These are phyloP conservation scores for Lepidochitona cinerea DNA, from an alignment of 2,888 invertebrate species.

Conservation along the genomic window DNA sequence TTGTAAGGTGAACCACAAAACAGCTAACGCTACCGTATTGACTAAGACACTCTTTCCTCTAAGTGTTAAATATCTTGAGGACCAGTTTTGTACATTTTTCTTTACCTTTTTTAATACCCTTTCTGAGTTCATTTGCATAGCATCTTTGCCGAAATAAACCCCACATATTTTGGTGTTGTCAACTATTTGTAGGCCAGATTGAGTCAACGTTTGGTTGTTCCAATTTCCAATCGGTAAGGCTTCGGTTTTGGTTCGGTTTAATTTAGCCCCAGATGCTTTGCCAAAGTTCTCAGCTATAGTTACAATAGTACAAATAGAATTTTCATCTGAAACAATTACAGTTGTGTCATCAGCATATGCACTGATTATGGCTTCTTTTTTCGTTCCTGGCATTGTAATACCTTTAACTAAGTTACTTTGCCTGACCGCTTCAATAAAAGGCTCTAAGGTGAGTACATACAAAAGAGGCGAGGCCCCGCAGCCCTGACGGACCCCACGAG, in stretches of 20 bases:
- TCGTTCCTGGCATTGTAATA: conserved; percentile 15
- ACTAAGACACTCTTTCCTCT: not conserved
- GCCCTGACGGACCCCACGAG: not conserved
- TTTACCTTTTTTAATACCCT: too few relatives aligned
- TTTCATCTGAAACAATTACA: conserved; percentile 7
- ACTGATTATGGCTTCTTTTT: conserved; percentile 1
- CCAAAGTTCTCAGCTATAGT: conserved; percentile 5
- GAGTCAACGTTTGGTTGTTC: not conserved
- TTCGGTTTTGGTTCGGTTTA: conserved; percentile 24
- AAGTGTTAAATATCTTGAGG: not conserved
- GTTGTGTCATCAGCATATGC: conserved; percentile 19
- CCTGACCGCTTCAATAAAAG: not conserved
- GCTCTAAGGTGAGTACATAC: too few relatives aligned
- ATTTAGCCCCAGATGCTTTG: conserved; percentile 21
- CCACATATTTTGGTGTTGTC: not conserved
- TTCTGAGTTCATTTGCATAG: too few relatives aligned
- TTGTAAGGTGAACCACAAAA: not conserved
- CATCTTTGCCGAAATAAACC: not conserved
- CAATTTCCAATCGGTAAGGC: not conserved
- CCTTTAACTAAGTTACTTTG: conserved; percentile 5
- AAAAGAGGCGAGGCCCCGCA: too few relatives aligned
- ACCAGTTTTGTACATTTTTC: not conserved
- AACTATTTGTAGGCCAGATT: not conserved
- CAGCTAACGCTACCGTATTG: not conserved
- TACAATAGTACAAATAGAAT: not conserved